Conservation (phyloP, 2,113 vertebrate species). For the Carassius carassius region DNA sequence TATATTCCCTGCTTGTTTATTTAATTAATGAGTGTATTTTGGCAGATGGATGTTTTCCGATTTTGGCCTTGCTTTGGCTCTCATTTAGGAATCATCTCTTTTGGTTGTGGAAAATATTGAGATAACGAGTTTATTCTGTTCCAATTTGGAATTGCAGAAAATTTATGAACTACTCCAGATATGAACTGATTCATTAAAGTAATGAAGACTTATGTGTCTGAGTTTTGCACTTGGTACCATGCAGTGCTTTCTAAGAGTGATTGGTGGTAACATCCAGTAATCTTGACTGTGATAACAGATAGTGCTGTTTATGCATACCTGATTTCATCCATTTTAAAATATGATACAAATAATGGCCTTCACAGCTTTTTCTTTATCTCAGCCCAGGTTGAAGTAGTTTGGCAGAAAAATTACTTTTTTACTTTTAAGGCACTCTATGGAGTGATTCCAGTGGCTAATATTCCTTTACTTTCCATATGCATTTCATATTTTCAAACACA, state of each 20-base stretch:
- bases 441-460: background rate
- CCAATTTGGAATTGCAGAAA: conserved; percentile 34
- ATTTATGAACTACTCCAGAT: background rate
- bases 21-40: conserved; percentile 61
- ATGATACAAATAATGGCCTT: background rate
- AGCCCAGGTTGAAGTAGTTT: conserved; percentile 29
- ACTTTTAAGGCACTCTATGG: conserved; percentile 27
- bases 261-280: conserved; percentile 33
- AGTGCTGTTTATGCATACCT: conserved; percentile 33
- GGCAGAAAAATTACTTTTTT: conserved; percentile 37
- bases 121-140: conserved; percentile 42
- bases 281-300: conserved; percentile 25
- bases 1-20: conserved; percentile 48
- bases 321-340: conserved; percentile 13
- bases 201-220: conserved; percentile 33
- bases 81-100: conserved; percentile 55
- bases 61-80: conserved; percentile 43
- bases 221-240: conserved; percentile 31
- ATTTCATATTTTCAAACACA: background rate
- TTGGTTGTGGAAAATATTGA: conserved; percentile 55
- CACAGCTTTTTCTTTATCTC: conserved; percentile 7
- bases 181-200: background rate
- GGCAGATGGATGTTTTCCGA: conserved; percentile 34
- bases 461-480: background rate
- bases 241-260: background rate